Percentiles rank a stretch among this genome's conserved stretches.
These are phyloP conservation scores for Oligia strigilis DNA, from an alignment of 2,888 invertebrate genomes.

Conservation along the genomic window DNA sequence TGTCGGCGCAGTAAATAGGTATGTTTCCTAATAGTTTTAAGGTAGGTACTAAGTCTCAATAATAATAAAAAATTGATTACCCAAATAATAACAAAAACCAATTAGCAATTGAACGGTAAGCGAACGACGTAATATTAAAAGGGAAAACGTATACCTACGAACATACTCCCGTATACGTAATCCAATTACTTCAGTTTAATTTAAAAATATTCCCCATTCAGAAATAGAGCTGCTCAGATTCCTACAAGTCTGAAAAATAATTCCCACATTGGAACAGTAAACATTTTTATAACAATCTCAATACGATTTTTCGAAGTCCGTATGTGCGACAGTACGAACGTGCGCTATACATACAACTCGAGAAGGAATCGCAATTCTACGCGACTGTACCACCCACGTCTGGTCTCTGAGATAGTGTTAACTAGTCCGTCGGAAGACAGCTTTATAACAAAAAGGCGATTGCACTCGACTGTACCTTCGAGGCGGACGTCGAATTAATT, in stretches of 20 bases:
- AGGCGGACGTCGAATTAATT: slow-evolving; percentile 72
- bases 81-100: background rate
- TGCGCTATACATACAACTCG: slow-evolving; percentile 23
- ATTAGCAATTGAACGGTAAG: slow-evolving; percentile 1
- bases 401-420: slow-evolving; percentile 79
- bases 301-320: slow-evolving; percentile 39
- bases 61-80: background rate
- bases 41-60: background rate
- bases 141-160: background rate
- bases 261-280: slow-evolving; percentile 21
- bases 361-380: slow-evolving; percentile 49
- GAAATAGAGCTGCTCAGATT: slow-evolving; percentile 31
- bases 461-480: slow-evolving; percentile 73
- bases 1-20: background rate
- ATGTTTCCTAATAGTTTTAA: background rate
- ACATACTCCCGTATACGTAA: background rate
- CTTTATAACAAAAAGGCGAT: slow-evolving; percentile 71
- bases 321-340: slow-evolving; percentile 51
- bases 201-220: slow-evolving; percentile 21
- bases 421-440: slow-evolving; percentile 71
- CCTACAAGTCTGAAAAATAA: slow-evolving; percentile 25
- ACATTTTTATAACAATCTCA: slow-evolving; percentile 50
- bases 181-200: slow-evolving; percentile 45
- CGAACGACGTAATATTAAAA: background rate
- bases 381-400: slow-evolving; percentile 67